Base-by-base conservation (phyloP, 2,797 vertebrate genomes). In the Heliangelus exortis region DNA sequence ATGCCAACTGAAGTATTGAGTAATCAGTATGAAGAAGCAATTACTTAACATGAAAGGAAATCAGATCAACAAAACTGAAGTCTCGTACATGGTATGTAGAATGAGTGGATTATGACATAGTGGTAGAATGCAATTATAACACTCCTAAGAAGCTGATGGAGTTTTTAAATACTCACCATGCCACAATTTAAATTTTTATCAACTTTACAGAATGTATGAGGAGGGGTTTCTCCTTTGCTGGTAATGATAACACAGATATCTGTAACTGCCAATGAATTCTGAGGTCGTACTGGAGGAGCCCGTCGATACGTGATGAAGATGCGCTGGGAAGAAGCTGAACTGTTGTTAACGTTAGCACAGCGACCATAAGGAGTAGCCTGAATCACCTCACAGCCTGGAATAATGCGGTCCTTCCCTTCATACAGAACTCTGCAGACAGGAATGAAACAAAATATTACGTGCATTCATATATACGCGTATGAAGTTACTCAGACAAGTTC, bases 321-420 rank as follows among this genome's bases (percentile, higher is more conserved):
- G 92, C 99, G 98, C 59, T 99, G 99, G 2, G 99, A 99, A 43
- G 97, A 98, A 58, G 98, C 97, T 1, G 99, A 99, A 97, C 99
- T 99, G 97, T 99, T 99, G 98, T 99, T 99, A 87, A 99, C 99
- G n/a, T 99, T 99, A 66, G 99, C 99, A 21, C 99, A 99, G 62
- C 99, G 99, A 73, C 99, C 99, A 2, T 98, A 99, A 1, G 99
- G 99, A 2, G 99, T 99, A 81, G 99, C 99, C 87, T 99, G 98
- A 86, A 99, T 98, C 96, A 99, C 98, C 97, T 99, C 99, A 7
- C 99, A 99, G 95, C 99, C 99, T 71, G 98, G 97, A 96, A 99
- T 99, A 36, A 99, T 94, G 18, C 98, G 98, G 39, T 99, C 99
- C 96, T 99, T 99, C 13, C 99, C 99, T 93, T 99, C 99, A 48